These are phyloP conservation scores for Drosophila nr. perissopoda DNA, from an alignment of 2,888 invertebrate genomes.

Conservation along the genomic window DNA sequence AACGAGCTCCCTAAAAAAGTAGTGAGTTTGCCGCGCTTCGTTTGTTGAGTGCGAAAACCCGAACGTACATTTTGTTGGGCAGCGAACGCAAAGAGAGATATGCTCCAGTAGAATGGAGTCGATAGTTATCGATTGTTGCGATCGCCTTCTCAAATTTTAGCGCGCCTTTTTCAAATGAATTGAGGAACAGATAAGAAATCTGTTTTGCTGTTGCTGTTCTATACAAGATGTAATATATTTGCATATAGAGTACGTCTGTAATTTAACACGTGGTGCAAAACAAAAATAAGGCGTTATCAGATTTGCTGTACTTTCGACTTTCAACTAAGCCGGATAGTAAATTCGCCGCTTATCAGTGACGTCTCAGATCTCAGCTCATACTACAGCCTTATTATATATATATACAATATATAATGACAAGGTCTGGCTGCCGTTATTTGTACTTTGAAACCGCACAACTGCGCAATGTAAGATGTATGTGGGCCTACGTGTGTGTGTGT, in stretches of 20 bases:
- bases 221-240: slow-evolving; percentile 21
- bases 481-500: neutral
- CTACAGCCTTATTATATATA: slow-evolving; percentile 15
- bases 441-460: slow-evolving; percentile 45
- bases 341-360: slow-evolving; percentile 48
- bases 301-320: slow-evolving; percentile 48
- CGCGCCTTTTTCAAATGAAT: neutral
- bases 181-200: slow-evolving; percentile 1
- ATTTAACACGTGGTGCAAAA: neutral
- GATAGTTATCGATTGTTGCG: slow-evolving; percentile 45
- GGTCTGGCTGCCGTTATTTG: slow-evolving; percentile 35
- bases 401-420: slow-evolving; percentile 19
- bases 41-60: neutral
- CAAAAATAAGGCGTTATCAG: slow-evolving; percentile 8
- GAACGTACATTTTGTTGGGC: neutral
- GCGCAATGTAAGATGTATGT: slow-evolving; percentile 34
- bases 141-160: slow-evolving; percentile 11
- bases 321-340: slow-evolving; percentile 3
- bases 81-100: neutral
- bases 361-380: slow-evolving; percentile 34
- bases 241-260: neutral
- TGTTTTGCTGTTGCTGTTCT: slow-evolving; percentile 17
- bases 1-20: neutral
- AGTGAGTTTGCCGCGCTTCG: neutral
- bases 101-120: slow-evolving; percentile 2